A percentile compares a stretch with the other conserved stretches of the same genome.
phyloP scores from a whole-genome alignment of 2,888 invertebrate genomes.

The Aphrophora alni region DNA sequence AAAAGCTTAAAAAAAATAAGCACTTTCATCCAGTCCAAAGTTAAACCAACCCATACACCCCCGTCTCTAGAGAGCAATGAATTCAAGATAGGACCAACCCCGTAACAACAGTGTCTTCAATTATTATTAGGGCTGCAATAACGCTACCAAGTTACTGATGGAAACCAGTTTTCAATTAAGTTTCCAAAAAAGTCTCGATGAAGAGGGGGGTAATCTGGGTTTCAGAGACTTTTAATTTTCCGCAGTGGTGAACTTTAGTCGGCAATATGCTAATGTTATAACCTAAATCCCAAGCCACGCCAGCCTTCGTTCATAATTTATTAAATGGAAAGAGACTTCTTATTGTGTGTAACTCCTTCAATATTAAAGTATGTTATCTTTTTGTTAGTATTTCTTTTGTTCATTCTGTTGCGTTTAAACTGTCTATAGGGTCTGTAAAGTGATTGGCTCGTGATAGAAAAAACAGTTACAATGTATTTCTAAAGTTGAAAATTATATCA shows the following conservation, averaged over 20 bases:
- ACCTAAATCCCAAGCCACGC: background rate
- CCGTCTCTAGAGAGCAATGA: background rate
- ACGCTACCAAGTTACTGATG: background rate
- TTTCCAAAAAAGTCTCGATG: background rate
- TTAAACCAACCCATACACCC: background rate
- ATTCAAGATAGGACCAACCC: background rate
- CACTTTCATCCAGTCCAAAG: background rate
- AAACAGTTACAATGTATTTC: too few relatives aligned
- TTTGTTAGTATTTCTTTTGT: too few relatives aligned
- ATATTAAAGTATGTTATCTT: background rate
- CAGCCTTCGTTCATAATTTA: background rate
- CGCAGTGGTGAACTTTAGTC: background rate
- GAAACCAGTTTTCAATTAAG: background rate
- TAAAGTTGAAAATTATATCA: too few relatives aligned
- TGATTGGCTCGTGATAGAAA: too few relatives aligned
- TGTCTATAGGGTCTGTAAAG: too few relatives aligned
- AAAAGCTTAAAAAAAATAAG: too few relatives aligned
- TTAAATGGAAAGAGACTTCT: background rate
- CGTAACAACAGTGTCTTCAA: background rate
- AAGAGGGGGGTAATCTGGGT: background rate
- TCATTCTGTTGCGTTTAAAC: too few relatives aligned
- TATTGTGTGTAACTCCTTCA: background rate
- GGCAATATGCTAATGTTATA: conserved; percentile 6
- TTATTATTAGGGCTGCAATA: background rate
- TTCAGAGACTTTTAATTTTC: background rate